phyloP scores from a whole-genome alignment of 2,888 invertebrate species.

The Chrysodeixis includens region DNA sequence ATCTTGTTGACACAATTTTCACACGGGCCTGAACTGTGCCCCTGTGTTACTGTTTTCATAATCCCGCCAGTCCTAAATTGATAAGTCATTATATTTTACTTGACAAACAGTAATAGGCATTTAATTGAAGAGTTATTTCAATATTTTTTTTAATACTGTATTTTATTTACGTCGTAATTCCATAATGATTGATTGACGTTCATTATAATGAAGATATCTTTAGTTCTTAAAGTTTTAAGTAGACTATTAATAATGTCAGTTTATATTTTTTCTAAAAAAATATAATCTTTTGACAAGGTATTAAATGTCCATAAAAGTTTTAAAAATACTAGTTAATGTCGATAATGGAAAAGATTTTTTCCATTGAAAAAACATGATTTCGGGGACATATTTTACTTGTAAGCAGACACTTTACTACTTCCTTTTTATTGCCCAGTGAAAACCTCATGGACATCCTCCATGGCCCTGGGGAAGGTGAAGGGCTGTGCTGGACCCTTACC shows the following conservation, averaged over 20 bases:
- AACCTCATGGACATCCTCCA: too few species aligned
- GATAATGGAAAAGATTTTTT: too few species aligned
- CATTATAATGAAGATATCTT: not conserved
- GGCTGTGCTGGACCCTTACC: too few species aligned
- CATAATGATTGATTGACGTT: not conserved
- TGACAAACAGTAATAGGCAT: not conserved
- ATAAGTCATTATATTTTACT: not conserved
- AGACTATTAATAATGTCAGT: not conserved
- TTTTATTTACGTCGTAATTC: too few species aligned
- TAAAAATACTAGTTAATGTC: not conserved
- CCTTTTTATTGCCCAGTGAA: too few species aligned
- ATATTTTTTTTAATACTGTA: too few species aligned
- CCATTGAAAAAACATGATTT: too few species aligned
- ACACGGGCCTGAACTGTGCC: conserved; percentile 22
- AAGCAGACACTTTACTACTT: too few species aligned
- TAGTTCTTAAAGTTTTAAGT: too few species aligned
- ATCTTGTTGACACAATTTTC: conserved; percentile 74
- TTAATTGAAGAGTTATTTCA: not conserved
- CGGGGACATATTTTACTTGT: too few species aligned
- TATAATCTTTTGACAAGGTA: not conserved
- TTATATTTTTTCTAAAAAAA: not conserved
- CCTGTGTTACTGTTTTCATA: conserved; percentile 18
- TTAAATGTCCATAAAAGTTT: not conserved
- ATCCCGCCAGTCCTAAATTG: not conserved
- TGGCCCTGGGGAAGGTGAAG: too few species aligned